Percentiles rank a stretch among this genome's conserved stretches.
Conservation (phyloP, 2,888 invertebrate genomes). For the Leptura quadrifasciata region DNA sequence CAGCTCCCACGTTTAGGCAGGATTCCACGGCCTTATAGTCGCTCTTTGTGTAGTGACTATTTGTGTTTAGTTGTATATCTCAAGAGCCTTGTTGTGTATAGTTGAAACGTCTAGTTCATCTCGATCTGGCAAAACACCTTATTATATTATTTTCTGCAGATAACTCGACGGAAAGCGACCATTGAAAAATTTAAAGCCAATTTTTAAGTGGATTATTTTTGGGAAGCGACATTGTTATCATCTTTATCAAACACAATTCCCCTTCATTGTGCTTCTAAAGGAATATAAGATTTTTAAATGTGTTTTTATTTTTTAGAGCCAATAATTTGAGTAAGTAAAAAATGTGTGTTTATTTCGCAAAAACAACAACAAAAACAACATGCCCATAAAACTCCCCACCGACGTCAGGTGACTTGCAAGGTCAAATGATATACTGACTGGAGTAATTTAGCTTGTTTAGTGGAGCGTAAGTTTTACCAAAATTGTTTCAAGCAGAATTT, state of each 20-base stretch:
- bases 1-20: conserved; percentile 15
- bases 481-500: no score
- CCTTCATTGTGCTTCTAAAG: background rate
- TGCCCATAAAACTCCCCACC: no score
- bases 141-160: conserved; percentile 15
- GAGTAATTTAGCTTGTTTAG: no score
- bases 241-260: background rate
- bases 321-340: no score
- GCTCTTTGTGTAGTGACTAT: conserved; percentile 26
- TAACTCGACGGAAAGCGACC: conserved; percentile 8
- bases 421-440: no score
- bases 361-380: no score
- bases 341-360: no score
- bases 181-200: conserved; percentile 10
- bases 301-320: no score
- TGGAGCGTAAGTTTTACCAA: no score
- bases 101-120: conserved; percentile 12
- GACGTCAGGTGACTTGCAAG: no score
- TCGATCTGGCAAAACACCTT: conserved; percentile 23
- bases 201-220: conserved; percentile 17
- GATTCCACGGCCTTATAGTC: conserved; percentile 6
- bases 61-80: conserved; percentile 25
- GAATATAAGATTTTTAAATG: background rate
- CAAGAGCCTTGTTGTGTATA: conserved; percentile 19
- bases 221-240: conserved; percentile 10